Evolutionary conservation across 2,113 vertebrate genomes (phyloP).

Genomic region (Pachypanchax playfairii): DNA sequence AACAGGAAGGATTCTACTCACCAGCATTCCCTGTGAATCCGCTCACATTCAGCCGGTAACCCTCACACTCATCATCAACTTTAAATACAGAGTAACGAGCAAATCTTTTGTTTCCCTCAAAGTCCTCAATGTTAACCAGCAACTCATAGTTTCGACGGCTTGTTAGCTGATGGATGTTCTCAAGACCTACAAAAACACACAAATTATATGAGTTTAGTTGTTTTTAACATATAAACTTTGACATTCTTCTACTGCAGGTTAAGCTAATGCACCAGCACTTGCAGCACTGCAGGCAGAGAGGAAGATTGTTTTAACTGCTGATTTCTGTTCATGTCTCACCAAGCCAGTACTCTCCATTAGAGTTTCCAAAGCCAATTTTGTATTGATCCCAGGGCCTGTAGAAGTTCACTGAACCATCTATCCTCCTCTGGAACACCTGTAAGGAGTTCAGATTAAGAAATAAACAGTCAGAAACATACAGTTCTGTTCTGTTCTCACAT

Average conservation of each 20-base stretch:
- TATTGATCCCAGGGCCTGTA: slow-evolving; percentile 27
- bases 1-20: slow-evolving; percentile 5
- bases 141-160: background rate
- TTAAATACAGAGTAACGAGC: slow-evolving; percentile 32
- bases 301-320: background rate
- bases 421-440: slow-evolving; percentile 39
- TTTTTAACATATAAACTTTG: too few relatives aligned
- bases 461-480: background rate
- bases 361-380: slow-evolving; percentile 25
- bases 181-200: slow-evolving; percentile 30
- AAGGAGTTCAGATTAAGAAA: background rate
- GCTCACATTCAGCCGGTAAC: slow-evolving; percentile 27
- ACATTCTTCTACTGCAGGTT: background rate
- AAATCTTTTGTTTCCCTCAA: slow-evolving; percentile 1
- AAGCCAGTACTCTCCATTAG: slow-evolving; percentile 48
- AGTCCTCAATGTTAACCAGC: slow-evolving; percentile 46
- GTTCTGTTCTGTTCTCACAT: background rate
- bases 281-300: background rate
- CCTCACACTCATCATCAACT: background rate
- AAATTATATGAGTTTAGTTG: background rate
- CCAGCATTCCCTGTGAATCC: slow-evolving; percentile 38
- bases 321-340: slow-evolving; percentile 18
- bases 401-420: slow-evolving; percentile 37
- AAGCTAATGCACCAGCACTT: background rate
- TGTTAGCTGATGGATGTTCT: slow-evolving; percentile 8